These are phyloP conservation scores for Aphidoletes aphidimyza DNA, from an alignment of 2,888 invertebrate species.

Conservation along the genomic window DNA sequence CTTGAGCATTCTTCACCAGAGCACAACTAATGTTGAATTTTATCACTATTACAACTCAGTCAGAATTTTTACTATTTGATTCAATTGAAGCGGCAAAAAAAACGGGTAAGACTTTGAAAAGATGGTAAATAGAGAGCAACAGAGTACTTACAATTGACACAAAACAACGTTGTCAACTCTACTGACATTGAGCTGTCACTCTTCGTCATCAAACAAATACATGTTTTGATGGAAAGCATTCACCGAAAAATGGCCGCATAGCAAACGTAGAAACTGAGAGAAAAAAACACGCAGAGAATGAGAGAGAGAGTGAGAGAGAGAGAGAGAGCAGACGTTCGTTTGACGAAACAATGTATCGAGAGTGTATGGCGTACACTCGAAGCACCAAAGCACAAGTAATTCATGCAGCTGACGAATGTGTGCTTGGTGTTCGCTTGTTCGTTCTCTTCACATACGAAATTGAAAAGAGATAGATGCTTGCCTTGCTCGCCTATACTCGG, in stretches of 20 bases:
- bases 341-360: too few species aligned
- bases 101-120: not conserved
- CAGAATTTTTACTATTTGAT: not conserved
- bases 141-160: conserved; percentile 15
- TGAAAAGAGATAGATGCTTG: conserved; percentile 47
- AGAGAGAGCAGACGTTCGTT: too few species aligned
- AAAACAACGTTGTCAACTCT: conserved; percentile 44
- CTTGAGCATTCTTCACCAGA: not conserved
- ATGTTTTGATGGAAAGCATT: conserved; percentile 53
- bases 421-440: not conserved
- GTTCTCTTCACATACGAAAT: not conserved
- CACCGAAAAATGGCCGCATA: conserved; percentile 52
- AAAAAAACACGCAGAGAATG: not conserved
- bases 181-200: conserved; percentile 53
- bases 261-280: not conserved
- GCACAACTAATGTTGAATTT: too few species aligned
- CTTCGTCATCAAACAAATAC: conserved; percentile 53
- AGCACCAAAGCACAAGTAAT: not conserved
- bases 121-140: conserved; percentile 14
- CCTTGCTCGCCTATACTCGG: not conserved
- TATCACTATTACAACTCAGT: not conserved
- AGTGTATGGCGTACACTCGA: not conserved
- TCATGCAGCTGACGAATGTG: conserved; percentile 51
- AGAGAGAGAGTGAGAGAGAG: too few species aligned
- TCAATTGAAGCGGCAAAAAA: not conserved